Conservation (phyloP, 2,113 vertebrate genomes). For the Antechinus stuartii region DNA sequence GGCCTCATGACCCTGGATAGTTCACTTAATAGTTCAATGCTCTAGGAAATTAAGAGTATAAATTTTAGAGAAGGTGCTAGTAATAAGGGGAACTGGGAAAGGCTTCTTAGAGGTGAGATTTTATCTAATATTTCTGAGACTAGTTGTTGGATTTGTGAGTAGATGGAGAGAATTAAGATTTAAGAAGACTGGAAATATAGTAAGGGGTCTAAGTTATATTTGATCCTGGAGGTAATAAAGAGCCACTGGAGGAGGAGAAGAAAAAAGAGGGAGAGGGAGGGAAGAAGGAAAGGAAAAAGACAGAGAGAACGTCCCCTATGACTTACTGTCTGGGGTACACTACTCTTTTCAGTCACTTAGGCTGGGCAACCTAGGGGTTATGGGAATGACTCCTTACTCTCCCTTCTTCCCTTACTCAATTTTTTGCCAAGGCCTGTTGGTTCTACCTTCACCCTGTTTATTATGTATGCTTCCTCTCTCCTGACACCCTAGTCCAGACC, state of each 20-base stretch:
- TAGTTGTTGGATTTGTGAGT: background rate
- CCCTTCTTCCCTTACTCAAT: background rate
- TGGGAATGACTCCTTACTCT: background rate
- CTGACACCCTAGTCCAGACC: background rate
- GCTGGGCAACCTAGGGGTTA: background rate
- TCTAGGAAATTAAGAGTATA: background rate
- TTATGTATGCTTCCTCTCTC: background rate
- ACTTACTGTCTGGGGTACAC: background rate
- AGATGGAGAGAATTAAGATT: background rate
- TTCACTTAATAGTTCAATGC: background rate
- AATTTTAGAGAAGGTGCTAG: background rate
- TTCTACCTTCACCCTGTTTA: background rate
- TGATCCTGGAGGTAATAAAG: background rate
- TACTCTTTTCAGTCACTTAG: background rate
- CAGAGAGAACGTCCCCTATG: background rate
- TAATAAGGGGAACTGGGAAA: background rate
- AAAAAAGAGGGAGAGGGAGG: no score
- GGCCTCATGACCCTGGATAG: background rate
- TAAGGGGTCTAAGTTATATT: background rate
- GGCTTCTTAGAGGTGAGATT: background rate
- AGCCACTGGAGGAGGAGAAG: background rate
- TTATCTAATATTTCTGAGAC: background rate
- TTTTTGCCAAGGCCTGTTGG: background rate
- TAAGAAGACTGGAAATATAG: background rate
- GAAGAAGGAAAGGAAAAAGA: no score